Conservation (phyloP, 2,113 vertebrate genomes). For the Sorex fumeus region DNA sequence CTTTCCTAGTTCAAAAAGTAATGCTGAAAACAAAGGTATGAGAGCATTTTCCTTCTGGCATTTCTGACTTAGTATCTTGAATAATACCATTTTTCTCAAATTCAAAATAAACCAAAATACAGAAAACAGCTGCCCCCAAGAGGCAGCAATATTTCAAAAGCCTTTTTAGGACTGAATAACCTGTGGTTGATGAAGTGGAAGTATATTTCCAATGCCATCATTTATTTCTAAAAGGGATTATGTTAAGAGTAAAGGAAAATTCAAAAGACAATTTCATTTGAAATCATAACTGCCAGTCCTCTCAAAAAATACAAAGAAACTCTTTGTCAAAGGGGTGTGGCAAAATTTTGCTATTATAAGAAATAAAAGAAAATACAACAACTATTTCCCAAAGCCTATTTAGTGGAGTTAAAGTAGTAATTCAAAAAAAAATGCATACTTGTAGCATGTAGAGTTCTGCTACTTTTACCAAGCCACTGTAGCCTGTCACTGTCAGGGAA, state of each 20-base stretch:
- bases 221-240: constrained; percentile 64
- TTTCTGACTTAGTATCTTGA: too few species aligned
- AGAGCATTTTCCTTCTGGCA: too few species aligned
- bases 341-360: constrained; percentile 19
- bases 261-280: constrained; percentile 53
- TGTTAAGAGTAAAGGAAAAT: constrained; percentile 53
- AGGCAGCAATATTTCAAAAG: constrained; percentile 30
- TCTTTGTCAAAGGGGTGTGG: constrained; percentile 3
- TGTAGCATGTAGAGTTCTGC: background rate
- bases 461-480: background rate
- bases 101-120: constrained; percentile 62
- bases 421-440: constrained; percentile 54
- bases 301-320: background rate
- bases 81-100: constrained; percentile 23
- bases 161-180: background rate
- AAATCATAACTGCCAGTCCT: constrained; percentile 58
- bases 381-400: constrained; percentile 40
- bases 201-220: constrained; percentile 38
- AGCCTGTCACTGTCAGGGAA: background rate
- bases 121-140: constrained; percentile 43
- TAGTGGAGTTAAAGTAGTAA: constrained; percentile 49
- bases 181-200: constrained; percentile 52
- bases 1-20: constrained; percentile 8
- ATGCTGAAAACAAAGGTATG: constrained; percentile 30
- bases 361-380: constrained; percentile 57